A percentile compares a stretch with the other conserved stretches of the same genome.
These are phyloP conservation scores for Chromis chromis DNA, from an alignment of 2,797 vertebrate species.

Conservation along the genomic window DNA sequence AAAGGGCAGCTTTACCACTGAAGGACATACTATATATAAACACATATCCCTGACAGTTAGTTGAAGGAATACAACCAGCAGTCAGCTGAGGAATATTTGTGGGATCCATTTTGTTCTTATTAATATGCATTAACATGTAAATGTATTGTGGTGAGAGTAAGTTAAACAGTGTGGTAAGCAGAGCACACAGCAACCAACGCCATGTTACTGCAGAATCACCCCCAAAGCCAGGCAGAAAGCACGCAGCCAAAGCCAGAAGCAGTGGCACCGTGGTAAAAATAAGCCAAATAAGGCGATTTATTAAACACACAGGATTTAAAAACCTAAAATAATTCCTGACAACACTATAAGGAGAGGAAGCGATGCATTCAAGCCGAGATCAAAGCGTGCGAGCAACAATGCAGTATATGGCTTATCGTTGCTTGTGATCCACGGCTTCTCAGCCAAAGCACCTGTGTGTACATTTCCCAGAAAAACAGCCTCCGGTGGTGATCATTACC, in stretches of 20 bases:
- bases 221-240: slow-evolving; percentile 31
- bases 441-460: slow-evolving; percentile 73
- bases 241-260: slow-evolving; percentile 24
- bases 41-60: no score
- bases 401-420: slow-evolving; percentile 53
- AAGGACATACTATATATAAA: no score
- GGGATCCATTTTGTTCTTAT: neutral
- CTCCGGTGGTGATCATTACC: slow-evolving; percentile 74
- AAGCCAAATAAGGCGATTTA: slow-evolving; percentile 56
- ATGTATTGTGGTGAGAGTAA: neutral
- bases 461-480: slow-evolving; percentile 71
- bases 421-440: slow-evolving; percentile 57
- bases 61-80: no score
- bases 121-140: slow-evolving; percentile 28
- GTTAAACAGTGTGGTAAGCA: slow-evolving; percentile 4
- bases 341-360: slow-evolving; percentile 38
- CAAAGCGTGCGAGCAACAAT: slow-evolving; percentile 71
- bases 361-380: slow-evolving; percentile 70
- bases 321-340: slow-evolving; percentile 63
- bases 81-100: neutral
- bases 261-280: slow-evolving; percentile 11
- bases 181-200: neutral
- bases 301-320: slow-evolving; percentile 67
- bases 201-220: slow-evolving; percentile 21
- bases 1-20: no score